Base-by-base conservation (phyloP, 1,140 invertebrate genomes). In the Meteorus sp. region DNA sequence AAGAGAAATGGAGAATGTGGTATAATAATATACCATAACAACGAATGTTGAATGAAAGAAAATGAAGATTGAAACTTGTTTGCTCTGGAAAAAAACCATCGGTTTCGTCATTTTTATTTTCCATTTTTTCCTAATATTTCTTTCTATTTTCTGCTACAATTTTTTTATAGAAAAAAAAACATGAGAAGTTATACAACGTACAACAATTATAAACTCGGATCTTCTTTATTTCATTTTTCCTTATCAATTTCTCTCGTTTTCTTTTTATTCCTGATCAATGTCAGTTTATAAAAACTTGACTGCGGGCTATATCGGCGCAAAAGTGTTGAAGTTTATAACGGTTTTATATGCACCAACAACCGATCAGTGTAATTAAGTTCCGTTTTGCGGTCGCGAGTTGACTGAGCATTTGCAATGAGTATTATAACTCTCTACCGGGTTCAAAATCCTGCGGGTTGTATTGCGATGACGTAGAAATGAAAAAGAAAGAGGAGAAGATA, bases 351-450 rank as follows among this genome's bases (percentile, higher is more conserved):
- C 54, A n/a, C n/a, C n/a, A n/a, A n/a, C n/a, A 51, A 54, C 57
- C 58, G 67, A 61, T 70, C 65, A 58, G 61, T 59, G 65, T 64
- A 70, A 73, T 74, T 69, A 69, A 68, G 70, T 70, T 72, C 65
- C 69, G 70, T 67, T 69, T 70, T 66, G 65, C 67, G 62, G 59
- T 63, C 52, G n/a, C n/a, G 33, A 51, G 62, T 39, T 13, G 35
- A 39, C 35, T 39, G 35, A 39, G 35, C 35, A 39, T 39, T 39
- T 7, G 35, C 35, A 54, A 68, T 63, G 57, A 69, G 56, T 63
- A 27, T 56, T 41, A n/a, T 73, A 70, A 68, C 71, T 72, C 56
- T 65, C 45, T 57, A 51, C 56, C 48, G 52, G 43, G 62, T 45
- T 37, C 56, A 54, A 62, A 39, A 56, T 57, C 25, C 33, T 33